Evolutionary conservation across 2,888 invertebrate genomes (phyloP), one percentile per base, ranked within the genome.

Genomic region (Cetonia aurata): DNA sequence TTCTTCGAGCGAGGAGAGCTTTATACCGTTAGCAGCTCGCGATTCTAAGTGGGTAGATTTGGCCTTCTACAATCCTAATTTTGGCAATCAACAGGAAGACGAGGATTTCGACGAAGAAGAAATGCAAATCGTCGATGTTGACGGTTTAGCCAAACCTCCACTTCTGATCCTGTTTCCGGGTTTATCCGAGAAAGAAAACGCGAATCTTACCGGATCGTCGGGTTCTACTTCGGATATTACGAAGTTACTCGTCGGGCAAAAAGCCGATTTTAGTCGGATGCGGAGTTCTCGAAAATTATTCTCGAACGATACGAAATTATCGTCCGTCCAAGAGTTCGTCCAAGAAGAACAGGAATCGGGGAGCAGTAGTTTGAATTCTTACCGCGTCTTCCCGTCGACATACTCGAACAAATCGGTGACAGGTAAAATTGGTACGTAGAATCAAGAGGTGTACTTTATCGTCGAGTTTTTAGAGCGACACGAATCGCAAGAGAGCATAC

Each of bases 31-130:
- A 67, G 77, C 85, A 72, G 86, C 86, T 10, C 86, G 86, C 78
- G 87, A 87, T 77, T 87, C 87, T 0, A 85, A 86, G 81, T 87
- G 87, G 87, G 76, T 75, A 10, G 78, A 76, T 82, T 83, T 76
- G 83, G 85, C 75, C 81, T 85, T 75, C 72, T 85, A 75, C 83
- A 85, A 77, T 72, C 71, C 74, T 15, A 75, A 77, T 68, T 75
- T 75, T 15, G 59, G 60, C 33, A 55, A 56, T 17, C 71, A 68
- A 57, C 71, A 50, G 33, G 71, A 71, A 55, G 71, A 71, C 17
- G 71, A 71, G 13, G 71, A 71, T 25, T 44, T 50, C 31, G 74
- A 76, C 46, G 77, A 77, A 69, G 75, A 75, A 31, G 78, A 79
- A 71, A 71, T 80, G 17, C 74, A 75, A 72, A 72, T 77, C 13